These are phyloP conservation scores for Siniperca obscura DNA, from an alignment of 2,797 vertebrate species.

Conservation along the genomic window DNA sequence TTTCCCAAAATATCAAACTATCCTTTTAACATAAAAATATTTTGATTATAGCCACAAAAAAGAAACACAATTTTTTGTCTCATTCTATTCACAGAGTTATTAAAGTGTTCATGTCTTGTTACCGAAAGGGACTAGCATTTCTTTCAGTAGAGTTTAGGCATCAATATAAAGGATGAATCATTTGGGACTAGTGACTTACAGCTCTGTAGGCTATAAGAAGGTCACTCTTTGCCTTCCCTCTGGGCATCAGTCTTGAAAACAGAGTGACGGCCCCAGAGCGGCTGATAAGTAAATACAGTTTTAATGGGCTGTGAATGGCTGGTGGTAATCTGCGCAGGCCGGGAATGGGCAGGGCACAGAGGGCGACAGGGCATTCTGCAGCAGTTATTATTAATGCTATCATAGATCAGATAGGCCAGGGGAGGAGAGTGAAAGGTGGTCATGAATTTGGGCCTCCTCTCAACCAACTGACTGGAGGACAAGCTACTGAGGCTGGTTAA, in stretches of 20 bases:
- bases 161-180: conserved; percentile 46
- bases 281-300: conserved; percentile 87
- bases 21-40: no score
- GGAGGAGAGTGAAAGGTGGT: conserved; percentile 77
- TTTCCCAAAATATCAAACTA: background rate
- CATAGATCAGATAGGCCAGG: conserved; percentile 85
- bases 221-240: conserved; percentile 78
- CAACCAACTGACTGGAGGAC: conserved; percentile 70
- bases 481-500: conserved; percentile 67
- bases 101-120: conserved; percentile 15
- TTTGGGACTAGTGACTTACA: conserved; percentile 64
- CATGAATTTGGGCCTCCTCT: conserved; percentile 81
- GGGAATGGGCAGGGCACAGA: conserved; percentile 72
- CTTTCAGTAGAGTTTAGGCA: conserved; percentile 41
- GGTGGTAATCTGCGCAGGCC: conserved; percentile 79
- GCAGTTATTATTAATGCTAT: conserved; percentile 85
- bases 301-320: conserved; percentile 84
- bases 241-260: conserved; percentile 82
- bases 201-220: conserved; percentile 70
- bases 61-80: conserved; percentile 1
- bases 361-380: conserved; percentile 73
- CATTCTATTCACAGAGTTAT: conserved; percentile 15
- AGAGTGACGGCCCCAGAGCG: conserved; percentile 77
- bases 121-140: conserved; percentile 16
- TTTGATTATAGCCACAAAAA: background rate